These are phyloP conservation scores for Psix sp. DNA, from an alignment of 1,140 invertebrate genomes.

Conservation along the genomic window DNA sequence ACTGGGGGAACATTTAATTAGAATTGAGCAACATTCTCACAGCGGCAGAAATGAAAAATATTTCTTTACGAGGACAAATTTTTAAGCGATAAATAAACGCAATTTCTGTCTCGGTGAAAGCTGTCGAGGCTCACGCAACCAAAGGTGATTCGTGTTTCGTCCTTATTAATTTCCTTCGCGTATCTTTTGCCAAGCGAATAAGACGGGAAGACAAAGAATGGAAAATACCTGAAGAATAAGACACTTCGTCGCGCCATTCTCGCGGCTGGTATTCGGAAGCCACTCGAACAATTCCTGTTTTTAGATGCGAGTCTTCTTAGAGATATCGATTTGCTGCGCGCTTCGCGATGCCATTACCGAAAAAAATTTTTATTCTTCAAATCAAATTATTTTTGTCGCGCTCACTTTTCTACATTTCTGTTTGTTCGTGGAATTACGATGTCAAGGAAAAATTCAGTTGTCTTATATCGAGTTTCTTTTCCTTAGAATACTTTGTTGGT, in stretches of 20 bases:
- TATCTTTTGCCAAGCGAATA: slow-evolving; percentile 16
- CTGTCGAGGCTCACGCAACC: not conserved
- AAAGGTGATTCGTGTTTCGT: slow-evolving; percentile 8
- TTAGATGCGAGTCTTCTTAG: too few relatives aligned
- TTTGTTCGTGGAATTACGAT: too few relatives aligned
- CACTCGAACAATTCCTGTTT: slow-evolving; percentile 24
- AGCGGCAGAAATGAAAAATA: not conserved
- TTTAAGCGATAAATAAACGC: slow-evolving; percentile 10
- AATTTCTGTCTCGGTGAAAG: slow-evolving; percentile 1
- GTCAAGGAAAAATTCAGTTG: too few relatives aligned
- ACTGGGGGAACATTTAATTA: not conserved
- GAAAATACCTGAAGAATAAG: slow-evolving; percentile 17
- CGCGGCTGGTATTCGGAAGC: slow-evolving; percentile 12
- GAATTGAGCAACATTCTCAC: not conserved
- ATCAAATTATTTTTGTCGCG: too few relatives aligned
- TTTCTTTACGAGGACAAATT: not conserved
- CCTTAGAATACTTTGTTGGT: too few relatives aligned
- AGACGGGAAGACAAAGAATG: not conserved
- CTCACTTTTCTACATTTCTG: too few relatives aligned
- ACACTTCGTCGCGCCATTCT: slow-evolving; percentile 19
- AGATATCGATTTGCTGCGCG: too few relatives aligned
- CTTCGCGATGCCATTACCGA: not conserved
- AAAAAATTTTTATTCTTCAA: not conserved
- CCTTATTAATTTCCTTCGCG: slow-evolving; percentile 16
- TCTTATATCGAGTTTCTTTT: too few relatives aligned